A percentile compares a stretch with the other conserved stretches of the same genome.
phyloP scores from a whole-genome alignment of 1,140 invertebrate genomes.

The Globodera rostochiensis region DNA sequence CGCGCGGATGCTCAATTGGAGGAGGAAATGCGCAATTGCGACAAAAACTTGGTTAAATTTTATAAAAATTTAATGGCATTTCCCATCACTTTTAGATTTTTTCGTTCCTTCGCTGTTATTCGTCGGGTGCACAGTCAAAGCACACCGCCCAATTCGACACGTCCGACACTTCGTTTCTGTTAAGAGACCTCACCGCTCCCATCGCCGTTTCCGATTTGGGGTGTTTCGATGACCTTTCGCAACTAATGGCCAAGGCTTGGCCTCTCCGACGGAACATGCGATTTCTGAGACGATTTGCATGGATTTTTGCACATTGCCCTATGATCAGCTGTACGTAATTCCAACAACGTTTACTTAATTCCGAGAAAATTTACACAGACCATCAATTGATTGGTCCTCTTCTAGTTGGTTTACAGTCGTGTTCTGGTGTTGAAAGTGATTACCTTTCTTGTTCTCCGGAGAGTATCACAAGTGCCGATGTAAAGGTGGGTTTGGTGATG shows the following conservation, averaged over 20 bases:
- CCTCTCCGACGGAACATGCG: neutral
- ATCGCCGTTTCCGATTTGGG: neutral
- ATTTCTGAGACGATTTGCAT: slow-evolving; percentile 3
- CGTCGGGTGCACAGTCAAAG: neutral
- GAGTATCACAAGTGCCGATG: neutral
- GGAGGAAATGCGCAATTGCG: neutral
- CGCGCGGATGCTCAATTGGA: neutral
- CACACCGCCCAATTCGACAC: neutral
- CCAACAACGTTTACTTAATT: neutral
- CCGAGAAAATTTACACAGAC: neutral
- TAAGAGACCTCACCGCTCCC: neutral
- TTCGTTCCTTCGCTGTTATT: neutral
- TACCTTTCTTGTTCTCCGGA: neutral
- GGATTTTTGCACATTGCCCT: neutral
- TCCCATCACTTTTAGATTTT: neutral
- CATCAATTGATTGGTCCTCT: neutral
- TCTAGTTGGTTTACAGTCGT: neutral
- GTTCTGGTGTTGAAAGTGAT: neutral
- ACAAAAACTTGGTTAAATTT: neutral
- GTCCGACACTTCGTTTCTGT: neutral
- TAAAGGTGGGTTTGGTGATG: neutral
- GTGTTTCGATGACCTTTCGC: neutral
- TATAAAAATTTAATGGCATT: no score
- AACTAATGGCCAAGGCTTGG: neutral
- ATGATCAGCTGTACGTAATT: neutral